Evolutionary conservation across 2,888 invertebrate genomes (phyloP), one percentile per base, ranked within the genome.

Genomic region (Lepidocyrtoides sp.): DNA sequence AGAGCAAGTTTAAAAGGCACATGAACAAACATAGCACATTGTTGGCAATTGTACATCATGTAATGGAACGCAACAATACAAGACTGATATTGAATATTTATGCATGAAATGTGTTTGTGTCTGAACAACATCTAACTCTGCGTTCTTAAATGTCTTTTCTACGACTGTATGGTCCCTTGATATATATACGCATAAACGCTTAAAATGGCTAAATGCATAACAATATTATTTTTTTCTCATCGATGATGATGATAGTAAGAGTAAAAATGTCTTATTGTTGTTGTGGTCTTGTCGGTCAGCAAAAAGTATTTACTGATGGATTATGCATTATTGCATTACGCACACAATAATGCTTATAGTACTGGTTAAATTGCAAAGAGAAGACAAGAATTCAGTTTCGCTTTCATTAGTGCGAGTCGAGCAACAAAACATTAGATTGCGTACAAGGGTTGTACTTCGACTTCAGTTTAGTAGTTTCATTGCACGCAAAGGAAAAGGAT

Each of bases 401-500:
- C 48, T 88, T 66, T 77, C 77, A 77, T 77, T 77, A 26, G 14
- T n/a, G 77, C 77, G 20, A 51, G 14, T 41, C 66, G 20, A 77
- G 20, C 77, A 23, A 77, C 20, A n/a, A 41, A 60, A 60, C 41
- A 32, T 81, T n/a, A n/a, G n/a, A n/a, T n/a, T 81, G 36, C 60
- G 29, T 54, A 48, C 81, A n/a, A n/a, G 23, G 32, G 29, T 48
- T 81, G 79, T 32, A 63, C 29, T 69, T 81, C 36, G 41, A 14
- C 17, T n/a, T 89, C 51, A 89, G 89, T 89, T 89, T 66, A 89
- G 89, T 89, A 36, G 57, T 23, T 36, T 51, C 82, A 82, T 82
- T 82, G 82, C 89, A 82, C 51, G 69, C 89, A 75, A 26, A 89
- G 89, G 44, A 89, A 89, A 82, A 82, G 89, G 89, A 82, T 82